phyloP scores from a whole-genome alignment of 2,888 invertebrate genomes.

The Girardia tigrina region DNA sequence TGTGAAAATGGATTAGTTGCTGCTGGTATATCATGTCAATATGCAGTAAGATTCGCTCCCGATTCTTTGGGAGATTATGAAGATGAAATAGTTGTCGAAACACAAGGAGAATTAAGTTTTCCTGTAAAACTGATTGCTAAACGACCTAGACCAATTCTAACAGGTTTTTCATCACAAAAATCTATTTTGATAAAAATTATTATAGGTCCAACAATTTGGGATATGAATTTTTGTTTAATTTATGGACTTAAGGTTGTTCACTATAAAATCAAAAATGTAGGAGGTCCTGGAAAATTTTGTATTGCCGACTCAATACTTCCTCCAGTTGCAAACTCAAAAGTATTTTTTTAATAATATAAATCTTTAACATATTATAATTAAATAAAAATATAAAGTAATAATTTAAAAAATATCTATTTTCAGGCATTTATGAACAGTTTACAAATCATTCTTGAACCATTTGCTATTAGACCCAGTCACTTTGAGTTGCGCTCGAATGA shows the following conservation, averaged over 20 bases:
- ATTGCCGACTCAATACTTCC: conserved; percentile 43
- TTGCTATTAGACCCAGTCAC: conserved; percentile 43
- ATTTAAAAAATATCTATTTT: too few relatives aligned
- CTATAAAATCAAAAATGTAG: conserved; percentile 44
- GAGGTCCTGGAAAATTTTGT: conserved; percentile 48
- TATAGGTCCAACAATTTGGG: not conserved
- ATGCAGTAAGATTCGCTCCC: conserved; percentile 47
- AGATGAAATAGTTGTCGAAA: conserved; percentile 46
- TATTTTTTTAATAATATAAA: conserved; percentile 36
- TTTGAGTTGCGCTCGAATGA: conserved; percentile 44
- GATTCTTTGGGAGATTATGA: conserved; percentile 47
- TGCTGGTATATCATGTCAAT: conserved; percentile 49
- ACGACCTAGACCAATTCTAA: conserved; percentile 44
- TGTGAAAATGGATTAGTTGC: conserved; percentile 49
- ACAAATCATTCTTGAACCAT: conserved; percentile 16
- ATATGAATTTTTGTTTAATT: conserved; percentile 42
- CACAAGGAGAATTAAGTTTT: conserved; percentile 41
- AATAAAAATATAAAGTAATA: not conserved
- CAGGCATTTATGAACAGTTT: not conserved
- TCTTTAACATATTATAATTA: not conserved
- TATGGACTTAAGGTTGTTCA: conserved; percentile 44
- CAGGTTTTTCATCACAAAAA: conserved; percentile 40
- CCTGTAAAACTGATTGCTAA: conserved; percentile 43
- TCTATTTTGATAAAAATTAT: not conserved
- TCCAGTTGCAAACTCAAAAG: conserved; percentile 50